Evolutionary conservation across 2,888 invertebrate genomes (phyloP), one percentile per base, ranked within the genome.

Genomic region (Pyralis farinalis): DNA sequence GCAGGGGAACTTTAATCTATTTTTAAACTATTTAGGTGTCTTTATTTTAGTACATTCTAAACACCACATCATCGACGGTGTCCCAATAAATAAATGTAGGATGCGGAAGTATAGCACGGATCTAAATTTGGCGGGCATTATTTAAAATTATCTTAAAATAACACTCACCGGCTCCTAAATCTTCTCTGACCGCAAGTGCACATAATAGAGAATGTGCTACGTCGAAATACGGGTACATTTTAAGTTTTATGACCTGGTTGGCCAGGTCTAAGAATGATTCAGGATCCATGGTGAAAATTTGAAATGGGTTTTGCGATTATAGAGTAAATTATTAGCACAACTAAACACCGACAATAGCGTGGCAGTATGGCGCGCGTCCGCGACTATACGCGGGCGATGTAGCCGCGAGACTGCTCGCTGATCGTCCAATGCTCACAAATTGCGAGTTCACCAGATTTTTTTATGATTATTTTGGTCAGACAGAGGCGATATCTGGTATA

Each of bases 201-300:
- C 97, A 97, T 61, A 98, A 90, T 65, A 97, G 92, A 84, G 97
- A 97, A 90, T 99, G 98, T 60, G 98, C 98, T 68, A 98, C 95
- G 83, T 99, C 99, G 88, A 99, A 99, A 91, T 98, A 99, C 40
- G 99, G 99, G 79, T 96, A 99, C 98, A 99, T 99, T 92, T 99
- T 98, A 62, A 99, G 91, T 88, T 98, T 98, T 64, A 98, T 97
- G 91, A 99, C 97, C 92, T 97, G 97, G 90, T 98, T 98, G 90
- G 99, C 98, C 92, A 98, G 93, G 88, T 98, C 98, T 76, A 99
- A 91, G 90, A 98, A 98, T 52, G 97, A 95, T 91, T 97, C 97
- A 79, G 97, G 96, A 93, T 97, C 97, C 97, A 98, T 97, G 84
- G 66, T 74, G 71, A 43, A 66, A 53, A 59, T 63, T 71, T 79